Base-by-base conservation (phyloP, 2,797 vertebrate genomes). In the Tapera naevia region DNA sequence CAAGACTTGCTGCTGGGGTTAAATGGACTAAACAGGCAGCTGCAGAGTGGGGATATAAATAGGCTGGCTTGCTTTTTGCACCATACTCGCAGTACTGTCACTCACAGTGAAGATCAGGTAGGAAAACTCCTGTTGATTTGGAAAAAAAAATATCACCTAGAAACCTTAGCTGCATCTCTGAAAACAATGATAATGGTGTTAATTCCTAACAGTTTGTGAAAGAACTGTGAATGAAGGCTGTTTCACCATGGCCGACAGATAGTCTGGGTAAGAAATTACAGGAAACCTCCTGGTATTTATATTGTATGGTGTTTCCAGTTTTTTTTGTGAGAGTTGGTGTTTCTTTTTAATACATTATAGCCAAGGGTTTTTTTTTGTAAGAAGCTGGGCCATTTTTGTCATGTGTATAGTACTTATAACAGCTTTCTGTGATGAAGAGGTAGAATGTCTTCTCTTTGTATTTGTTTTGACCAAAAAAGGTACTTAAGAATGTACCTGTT, bases 401-500 rank as follows among this genome's bases (percentile, higher is more conserved):
- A 80, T 0, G 0, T 86, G 14, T 75, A 9, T 88, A 94, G 48
- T 60, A 51, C 37, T 89, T 82, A 86, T 70, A 89, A 53, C 41
- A 62, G 35, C 51, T 86, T 92, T 89, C 61, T 91, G 67, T 80
- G 84, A 89, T 61, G 28, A 61, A 58, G 33, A 91, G 17, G 37
- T 82, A 94, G 86, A 91, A 65, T 65, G 61, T 57, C 21, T 30
- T 86, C 58, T 78, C 76, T 79, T 71, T 83, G 43, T 65, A 35
- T 32, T 79, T 93, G n/a, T 70, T 86, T 87, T 87, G 46, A 80
- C 89, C 82, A 79, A 93, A 95, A 94, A 88, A 71, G 76, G 88
- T 94, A 93, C 80, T 72, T 89, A 86, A 91, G 17, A 93, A 89
- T 64, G 91, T 96, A 91, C 94, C 96, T 95, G 61, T 66, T 96